Evolutionary conservation across 2,113 vertebrate species (phyloP), one percentile per base, ranked within the genome.

Genomic region (Alethe castanea): DNA sequence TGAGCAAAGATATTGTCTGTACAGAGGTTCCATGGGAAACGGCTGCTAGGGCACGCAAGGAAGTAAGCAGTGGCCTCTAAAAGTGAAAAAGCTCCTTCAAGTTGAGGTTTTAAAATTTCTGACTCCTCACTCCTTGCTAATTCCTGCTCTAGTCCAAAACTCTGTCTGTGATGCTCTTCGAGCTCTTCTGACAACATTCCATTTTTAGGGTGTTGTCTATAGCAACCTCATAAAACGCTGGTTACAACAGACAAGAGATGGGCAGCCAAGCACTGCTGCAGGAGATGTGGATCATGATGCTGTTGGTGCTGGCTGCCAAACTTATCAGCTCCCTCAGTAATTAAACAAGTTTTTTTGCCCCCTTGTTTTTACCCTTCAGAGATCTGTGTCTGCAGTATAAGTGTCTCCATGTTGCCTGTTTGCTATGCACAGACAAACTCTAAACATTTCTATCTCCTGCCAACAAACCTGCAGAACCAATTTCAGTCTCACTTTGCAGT

Each of bases 261-360:
- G 1, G 59, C 70, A 87, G 93, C 92, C 92, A 91, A 74, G 81
- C 57, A 77, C 45, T 2, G 11, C 94, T 53, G 22, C 14, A 45
- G 93, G 93, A 64, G 60, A 60, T 62, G 69, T 4, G 38, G 86
- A 85, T 82, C 59, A 28, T 3, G 38, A n/a, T 38, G 52, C 64
- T 14, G 42, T 47, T 87, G 81, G 86, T 31, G 23, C 20, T 66
- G 94, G 88, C 86, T 93, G 91, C 91, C 72, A 54, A 81, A 45
- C 17, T n/a, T 23, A 86, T 77, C 65, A 81, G 95, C 54, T 96
- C 84, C 80, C 90, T 94, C 67, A 83, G 35, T 28, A 74, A 95
- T 92, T 89, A 92, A 81, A 92, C 61, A 87, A 35, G 83, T 47
- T 80, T 18, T 91, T 86, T 88, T 97, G 89, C 36, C 89, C 85